A percentile compares a stretch with the other conserved stretches of the same genome.
Evolutionary conservation across 2,888 invertebrate species (phyloP).

Genomic region (Dysmachus trigonus): DNA sequence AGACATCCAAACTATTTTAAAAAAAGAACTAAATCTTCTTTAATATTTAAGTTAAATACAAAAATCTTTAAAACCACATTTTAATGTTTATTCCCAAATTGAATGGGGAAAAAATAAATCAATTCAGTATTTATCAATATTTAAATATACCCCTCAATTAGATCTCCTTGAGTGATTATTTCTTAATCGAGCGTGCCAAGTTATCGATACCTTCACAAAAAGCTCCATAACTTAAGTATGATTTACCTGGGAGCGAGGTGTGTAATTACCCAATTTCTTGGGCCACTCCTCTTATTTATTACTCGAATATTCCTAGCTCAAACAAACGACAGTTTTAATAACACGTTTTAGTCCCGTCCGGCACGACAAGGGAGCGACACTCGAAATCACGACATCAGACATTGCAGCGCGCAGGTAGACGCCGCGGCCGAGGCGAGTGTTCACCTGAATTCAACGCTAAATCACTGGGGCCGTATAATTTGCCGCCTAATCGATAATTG

Average conservation of each 20-base stretch:
- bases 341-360: neutral
- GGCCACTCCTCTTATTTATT: neutral
- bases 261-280: neutral
- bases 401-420: neutral
- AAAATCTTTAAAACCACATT: too few relatives aligned
- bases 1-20: too few relatives aligned
- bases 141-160: neutral
- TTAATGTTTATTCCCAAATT: too few relatives aligned
- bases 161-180: neutral
- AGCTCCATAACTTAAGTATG: neutral
- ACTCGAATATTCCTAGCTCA: neutral
- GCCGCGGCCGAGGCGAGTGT: too few relatives aligned
- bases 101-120: too few relatives aligned
- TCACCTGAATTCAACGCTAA: neutral
- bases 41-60: too few relatives aligned
- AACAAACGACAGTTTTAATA: neutral
- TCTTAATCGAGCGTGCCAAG: neutral
- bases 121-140: too few relatives aligned
- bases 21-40: too few relatives aligned
- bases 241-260: neutral
- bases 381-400: neutral
- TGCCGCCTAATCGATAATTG: constrained; percentile 16
- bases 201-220: neutral
- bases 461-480: neutral
- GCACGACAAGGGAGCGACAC: neutral